Percentiles rank a stretch among this genome's conserved stretches.
phyloP scores from a whole-genome alignment of 2,888 invertebrate species.

The Torymus texanus region DNA sequence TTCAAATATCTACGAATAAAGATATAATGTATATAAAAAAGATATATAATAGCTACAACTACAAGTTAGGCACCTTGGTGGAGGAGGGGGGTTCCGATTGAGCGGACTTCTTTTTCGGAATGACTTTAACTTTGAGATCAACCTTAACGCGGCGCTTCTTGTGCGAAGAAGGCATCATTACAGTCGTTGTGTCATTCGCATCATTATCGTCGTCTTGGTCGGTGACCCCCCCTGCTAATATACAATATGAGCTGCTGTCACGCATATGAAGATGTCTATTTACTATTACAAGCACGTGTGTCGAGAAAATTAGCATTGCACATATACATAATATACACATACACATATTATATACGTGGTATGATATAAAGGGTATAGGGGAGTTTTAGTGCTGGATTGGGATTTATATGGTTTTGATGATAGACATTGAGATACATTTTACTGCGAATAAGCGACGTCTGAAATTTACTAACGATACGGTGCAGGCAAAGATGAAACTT shows the following conservation, averaged over 20 bases:
- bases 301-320: neutral
- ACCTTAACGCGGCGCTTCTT: slow-evolving; percentile 73
- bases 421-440: too few relatives aligned
- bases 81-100: slow-evolving; percentile 64
- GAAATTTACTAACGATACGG: too few relatives aligned
- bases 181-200: slow-evolving; percentile 65
- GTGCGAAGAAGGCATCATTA: slow-evolving; percentile 63
- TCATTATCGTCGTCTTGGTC: slow-evolving; percentile 63
- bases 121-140: slow-evolving; percentile 73
- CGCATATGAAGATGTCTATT: slow-evolving; percentile 39
- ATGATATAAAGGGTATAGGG: too few relatives aligned
- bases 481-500: too few relatives aligned
- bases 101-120: slow-evolving; percentile 71
- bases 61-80: slow-evolving; percentile 64
- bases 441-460: too few relatives aligned
- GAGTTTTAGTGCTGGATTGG: too few relatives aligned
- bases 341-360: too few relatives aligned
- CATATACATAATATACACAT: too few relatives aligned
- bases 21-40: slow-evolving; percentile 2
- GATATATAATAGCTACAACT: slow-evolving; percentile 19
- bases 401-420: too few relatives aligned
- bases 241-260: slow-evolving; percentile 57
- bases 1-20: neutral
- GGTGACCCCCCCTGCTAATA: slow-evolving; percentile 72
- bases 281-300: slow-evolving; percentile 42